Percentiles rank a stretch among this genome's conserved stretches.
phyloP scores from a whole-genome alignment of 2,797 vertebrate species.

The Spondyliosoma cantharus region DNA sequence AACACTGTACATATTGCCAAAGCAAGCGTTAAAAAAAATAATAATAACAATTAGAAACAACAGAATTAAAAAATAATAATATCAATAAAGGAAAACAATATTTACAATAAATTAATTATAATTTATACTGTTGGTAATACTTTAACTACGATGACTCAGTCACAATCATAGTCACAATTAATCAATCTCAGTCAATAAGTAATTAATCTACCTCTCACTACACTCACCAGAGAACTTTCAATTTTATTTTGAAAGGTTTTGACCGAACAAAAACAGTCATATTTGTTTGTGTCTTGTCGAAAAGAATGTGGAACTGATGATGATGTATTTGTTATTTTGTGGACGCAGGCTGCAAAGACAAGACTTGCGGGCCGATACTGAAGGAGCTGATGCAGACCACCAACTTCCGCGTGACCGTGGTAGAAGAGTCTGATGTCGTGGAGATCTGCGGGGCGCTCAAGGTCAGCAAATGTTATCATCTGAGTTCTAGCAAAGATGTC shows the following conservation, averaged over 20 bases:
- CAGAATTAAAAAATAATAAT: too few species aligned
- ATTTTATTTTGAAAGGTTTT: background rate
- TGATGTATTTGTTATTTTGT: background rate
- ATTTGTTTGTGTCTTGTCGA: background rate
- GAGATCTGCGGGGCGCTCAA: constrained; percentile 98
- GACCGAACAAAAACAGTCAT: background rate
- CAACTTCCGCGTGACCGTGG: constrained; percentile 95
- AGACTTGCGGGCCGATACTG: constrained; percentile 83
- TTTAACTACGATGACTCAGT: too few species aligned
- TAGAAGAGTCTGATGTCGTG: constrained; percentile 93
- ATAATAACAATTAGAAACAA: too few species aligned
- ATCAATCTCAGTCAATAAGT: too few species aligned
- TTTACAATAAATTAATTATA: too few species aligned
- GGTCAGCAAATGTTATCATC: constrained; percentile 77
- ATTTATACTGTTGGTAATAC: too few species aligned
- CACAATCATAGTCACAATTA: too few species aligned
- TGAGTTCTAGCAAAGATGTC: background rate
- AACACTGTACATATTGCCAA: too few species aligned
- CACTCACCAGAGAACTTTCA: background rate
- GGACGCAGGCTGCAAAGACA: constrained; percentile 89
- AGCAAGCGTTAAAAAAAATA: too few species aligned
- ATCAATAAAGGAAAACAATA: too few species aligned
- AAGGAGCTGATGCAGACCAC: constrained; percentile 96
- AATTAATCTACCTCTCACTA: too few species aligned
- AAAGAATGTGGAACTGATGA: background rate